These are phyloP conservation scores for Ailuropoda melanoleuca DNA, from an alignment of 2,113 vertebrate genomes.

Conservation along the genomic window DNA sequence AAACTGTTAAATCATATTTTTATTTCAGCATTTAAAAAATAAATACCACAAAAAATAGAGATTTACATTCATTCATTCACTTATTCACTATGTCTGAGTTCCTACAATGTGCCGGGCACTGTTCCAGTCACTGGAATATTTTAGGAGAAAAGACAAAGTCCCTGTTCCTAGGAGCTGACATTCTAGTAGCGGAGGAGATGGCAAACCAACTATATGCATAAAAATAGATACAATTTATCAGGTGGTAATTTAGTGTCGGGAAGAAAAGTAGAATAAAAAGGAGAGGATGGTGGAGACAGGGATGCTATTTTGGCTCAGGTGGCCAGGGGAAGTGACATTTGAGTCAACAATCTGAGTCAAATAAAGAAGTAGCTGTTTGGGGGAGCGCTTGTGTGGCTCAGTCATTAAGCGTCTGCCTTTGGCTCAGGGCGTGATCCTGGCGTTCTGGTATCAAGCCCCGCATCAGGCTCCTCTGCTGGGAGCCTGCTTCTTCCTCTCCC, in stretches of 20 bases:
- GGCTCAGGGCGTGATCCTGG: too few species aligned
- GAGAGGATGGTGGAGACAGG: neutral
- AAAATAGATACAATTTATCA: neutral
- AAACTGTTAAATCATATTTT: neutral
- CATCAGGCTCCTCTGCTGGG: too few species aligned
- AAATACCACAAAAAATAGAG: neutral
- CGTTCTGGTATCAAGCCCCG: too few species aligned
- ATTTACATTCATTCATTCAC: neutral
- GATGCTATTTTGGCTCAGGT: neutral
- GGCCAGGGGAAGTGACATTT: neutral
- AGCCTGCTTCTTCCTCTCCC: too few species aligned
- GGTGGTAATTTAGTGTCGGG: neutral
- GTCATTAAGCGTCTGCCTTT: too few species aligned
- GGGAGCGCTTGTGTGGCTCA: too few species aligned
- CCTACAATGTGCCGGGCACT: neutral
- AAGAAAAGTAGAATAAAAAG: neutral
- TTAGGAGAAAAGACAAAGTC: neutral
- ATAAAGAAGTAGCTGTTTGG: neutral
- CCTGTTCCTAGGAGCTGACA: neutral
- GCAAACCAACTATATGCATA: neutral
- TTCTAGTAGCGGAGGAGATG: neutral
- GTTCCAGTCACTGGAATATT: neutral
- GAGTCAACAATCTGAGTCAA: neutral
- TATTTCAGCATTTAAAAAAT: conserved; percentile 22
- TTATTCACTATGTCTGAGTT: neutral